A percentile compares a stretch with the other conserved stretches of the same genome.
These are phyloP conservation scores for Acridotheres tristis DNA, from an alignment of 2,797 vertebrate species.

Conservation along the genomic window DNA sequence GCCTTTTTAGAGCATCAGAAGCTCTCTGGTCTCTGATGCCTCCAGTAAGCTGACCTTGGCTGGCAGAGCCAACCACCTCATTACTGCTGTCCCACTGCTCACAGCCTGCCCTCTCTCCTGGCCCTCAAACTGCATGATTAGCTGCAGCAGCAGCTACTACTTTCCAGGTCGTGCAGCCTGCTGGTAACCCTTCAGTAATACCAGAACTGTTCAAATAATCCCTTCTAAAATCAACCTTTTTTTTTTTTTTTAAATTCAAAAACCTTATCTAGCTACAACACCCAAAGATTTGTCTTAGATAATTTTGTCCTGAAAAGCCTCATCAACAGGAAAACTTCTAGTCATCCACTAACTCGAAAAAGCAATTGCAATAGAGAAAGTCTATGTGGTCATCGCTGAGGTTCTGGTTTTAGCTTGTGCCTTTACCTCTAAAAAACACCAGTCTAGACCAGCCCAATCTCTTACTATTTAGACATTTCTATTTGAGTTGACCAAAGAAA, in stretches of 20 bases:
- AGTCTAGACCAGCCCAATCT: not conserved
- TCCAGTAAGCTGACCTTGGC: constrained; percentile 46
- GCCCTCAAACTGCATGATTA: not conserved
- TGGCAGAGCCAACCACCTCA: constrained; percentile 10
- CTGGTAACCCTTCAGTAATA: not conserved
- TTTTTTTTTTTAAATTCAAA: not conserved
- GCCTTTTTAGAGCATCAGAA: constrained; percentile 21
- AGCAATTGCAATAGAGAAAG: not conserved
- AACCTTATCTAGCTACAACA: not conserved
- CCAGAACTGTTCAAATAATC: not conserved
- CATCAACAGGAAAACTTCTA: not conserved
- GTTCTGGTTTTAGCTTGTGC: not conserved
- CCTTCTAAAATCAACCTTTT: not conserved
- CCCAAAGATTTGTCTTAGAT: not conserved
- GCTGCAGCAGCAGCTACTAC: not conserved
- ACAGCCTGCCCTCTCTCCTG: not conserved
- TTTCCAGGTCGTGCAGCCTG: not conserved
- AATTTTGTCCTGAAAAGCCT: not conserved
- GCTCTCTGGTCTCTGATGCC: constrained; percentile 14
- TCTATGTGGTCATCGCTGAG: not conserved
- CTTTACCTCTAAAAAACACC: not conserved
- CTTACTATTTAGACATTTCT: not conserved
- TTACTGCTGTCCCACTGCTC: constrained; percentile 45
- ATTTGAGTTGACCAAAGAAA: not conserved
- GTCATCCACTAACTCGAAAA: not conserved